phyloP scores from a whole-genome alignment of 2,797 vertebrate species.

The Todus mexicanus region DNA sequence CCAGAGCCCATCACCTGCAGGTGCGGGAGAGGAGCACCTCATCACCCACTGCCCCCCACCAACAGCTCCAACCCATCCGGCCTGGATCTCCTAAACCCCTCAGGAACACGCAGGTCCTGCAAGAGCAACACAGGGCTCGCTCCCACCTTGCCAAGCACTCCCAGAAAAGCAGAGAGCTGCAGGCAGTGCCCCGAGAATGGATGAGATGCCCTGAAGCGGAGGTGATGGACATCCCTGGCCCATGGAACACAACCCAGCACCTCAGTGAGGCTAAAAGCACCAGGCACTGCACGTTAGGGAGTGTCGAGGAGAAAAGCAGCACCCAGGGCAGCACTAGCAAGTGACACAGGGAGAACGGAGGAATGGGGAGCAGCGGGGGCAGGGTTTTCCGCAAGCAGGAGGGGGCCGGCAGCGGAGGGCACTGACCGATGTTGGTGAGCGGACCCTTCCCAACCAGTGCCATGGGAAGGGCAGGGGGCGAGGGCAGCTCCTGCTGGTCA shows the following conservation, averaged over 20 bases:
- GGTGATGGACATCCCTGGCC: background rate
- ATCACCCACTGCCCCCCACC: background rate
- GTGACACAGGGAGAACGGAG: accelerated
- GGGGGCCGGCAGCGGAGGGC: background rate
- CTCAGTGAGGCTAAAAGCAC: background rate
- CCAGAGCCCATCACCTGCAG: background rate
- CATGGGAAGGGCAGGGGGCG: conserved; percentile 83
- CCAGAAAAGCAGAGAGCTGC: background rate
- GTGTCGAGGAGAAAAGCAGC: background rate
- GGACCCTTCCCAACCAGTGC: conserved; percentile 83
- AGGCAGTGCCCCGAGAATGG: background rate
- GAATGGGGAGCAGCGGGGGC: background rate
- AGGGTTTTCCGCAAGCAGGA: background rate
- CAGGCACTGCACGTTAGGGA: no score
- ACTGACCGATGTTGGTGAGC: conserved; percentile 83
- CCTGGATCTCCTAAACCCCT: background rate
- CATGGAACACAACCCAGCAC: background rate
- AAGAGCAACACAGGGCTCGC: background rate
- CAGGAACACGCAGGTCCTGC: background rate
- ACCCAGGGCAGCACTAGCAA: background rate
- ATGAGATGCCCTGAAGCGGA: background rate
- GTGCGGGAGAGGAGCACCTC: background rate
- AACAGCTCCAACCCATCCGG: background rate
- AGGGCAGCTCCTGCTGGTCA: conserved; percentile 82
- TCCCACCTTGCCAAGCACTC: background rate